A percentile compares a stretch with the other conserved stretches of the same genome.
Conservation (phyloP, 2,797 vertebrate genomes). For the Leptatherina wallacei region DNA sequence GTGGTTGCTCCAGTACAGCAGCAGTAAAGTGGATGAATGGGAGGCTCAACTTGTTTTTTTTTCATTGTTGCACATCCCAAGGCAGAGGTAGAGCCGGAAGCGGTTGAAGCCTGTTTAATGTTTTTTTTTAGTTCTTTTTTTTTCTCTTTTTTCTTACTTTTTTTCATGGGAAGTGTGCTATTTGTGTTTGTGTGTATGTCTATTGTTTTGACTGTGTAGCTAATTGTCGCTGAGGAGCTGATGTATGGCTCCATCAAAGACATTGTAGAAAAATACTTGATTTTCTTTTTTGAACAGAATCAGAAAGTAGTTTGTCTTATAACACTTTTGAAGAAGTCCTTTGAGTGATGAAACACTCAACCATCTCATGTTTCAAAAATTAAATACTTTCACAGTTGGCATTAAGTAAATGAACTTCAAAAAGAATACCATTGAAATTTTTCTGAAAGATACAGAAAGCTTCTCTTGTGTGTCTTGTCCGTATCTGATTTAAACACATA, state of each 20-base stretch:
- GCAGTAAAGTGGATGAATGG: slow-evolving; percentile 71
- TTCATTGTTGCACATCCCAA: slow-evolving; percentile 55
- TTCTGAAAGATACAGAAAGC: slow-evolving; percentile 10
- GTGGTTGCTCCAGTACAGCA: slow-evolving; percentile 68
- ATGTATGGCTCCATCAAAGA: slow-evolving; percentile 25
- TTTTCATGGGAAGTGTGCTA: slow-evolving; percentile 5
- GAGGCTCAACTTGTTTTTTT: slow-evolving; percentile 48
- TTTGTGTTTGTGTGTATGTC: slow-evolving; percentile 8
- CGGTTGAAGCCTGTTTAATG: slow-evolving; percentile 48
- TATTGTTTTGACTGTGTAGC: neutral
- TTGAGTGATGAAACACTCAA: slow-evolving; percentile 14
- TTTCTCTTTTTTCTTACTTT: neutral
- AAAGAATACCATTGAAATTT: slow-evolving; percentile 47
- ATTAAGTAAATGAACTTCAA: slow-evolving; percentile 33
- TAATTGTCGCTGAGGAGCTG: slow-evolving; percentile 19
- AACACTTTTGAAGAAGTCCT: slow-evolving; percentile 16
- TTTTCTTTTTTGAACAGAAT: slow-evolving; percentile 26
- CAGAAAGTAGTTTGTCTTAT: slow-evolving; percentile 12
- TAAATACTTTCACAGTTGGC: slow-evolving; percentile 39
- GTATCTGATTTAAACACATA: slow-evolving; percentile 38
- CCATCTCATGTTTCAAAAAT: slow-evolving; percentile 9
- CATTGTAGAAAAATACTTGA: slow-evolving; percentile 12
- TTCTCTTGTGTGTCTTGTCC: slow-evolving; percentile 7
- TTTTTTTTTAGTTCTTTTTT: neutral
- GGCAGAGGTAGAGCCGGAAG: slow-evolving; percentile 56